Evolutionary conservation across 2,888 invertebrate species (phyloP).

Genomic region (Scaptomyza tumidula): DNA sequence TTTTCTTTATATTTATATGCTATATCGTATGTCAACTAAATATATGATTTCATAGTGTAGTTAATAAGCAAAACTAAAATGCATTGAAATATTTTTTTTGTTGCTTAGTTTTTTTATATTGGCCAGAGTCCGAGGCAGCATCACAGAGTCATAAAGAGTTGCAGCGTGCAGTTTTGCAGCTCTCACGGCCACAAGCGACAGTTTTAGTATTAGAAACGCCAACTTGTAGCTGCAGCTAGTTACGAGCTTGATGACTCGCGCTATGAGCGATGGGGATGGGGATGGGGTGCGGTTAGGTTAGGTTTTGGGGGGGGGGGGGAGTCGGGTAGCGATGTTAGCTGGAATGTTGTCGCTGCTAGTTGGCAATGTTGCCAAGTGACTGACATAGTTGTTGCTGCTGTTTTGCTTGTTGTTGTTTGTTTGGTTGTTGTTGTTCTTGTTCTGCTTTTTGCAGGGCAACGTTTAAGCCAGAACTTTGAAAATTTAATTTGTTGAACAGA

Average conservation of each 20-base stretch:
- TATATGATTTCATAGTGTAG: slow-evolving; percentile 67
- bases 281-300: neutral
- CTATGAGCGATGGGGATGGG: neutral
- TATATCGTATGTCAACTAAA: slow-evolving; percentile 5
- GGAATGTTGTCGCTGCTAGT: slow-evolving; percentile 78
- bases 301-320: too few relatives aligned
- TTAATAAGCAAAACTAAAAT: slow-evolving; percentile 68
- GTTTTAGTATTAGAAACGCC: slow-evolving; percentile 77
- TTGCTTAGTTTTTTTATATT: slow-evolving; percentile 27
- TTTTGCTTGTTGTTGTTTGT: slow-evolving; percentile 21
- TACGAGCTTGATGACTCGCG: slow-evolving; percentile 59
- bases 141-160: slow-evolving; percentile 34
- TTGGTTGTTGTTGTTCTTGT: slow-evolving; percentile 34
- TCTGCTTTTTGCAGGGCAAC: slow-evolving; percentile 50
- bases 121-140: slow-evolving; percentile 42
- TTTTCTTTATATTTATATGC: neutral
- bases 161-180: slow-evolving; percentile 53
- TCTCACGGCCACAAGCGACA: slow-evolving; percentile 78
- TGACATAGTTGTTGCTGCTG: slow-evolving; percentile 73
- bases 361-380: slow-evolving; percentile 76
- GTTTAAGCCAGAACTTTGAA: slow-evolving; percentile 55
- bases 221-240: slow-evolving; percentile 75
- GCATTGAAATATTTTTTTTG: slow-evolving; percentile 59
- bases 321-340: slow-evolving; percentile 57
- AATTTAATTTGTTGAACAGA: slow-evolving; percentile 67